These are phyloP conservation scores for Bos indicus DNA, from an alignment of 2,113 vertebrate species.

Conservation along the genomic window DNA sequence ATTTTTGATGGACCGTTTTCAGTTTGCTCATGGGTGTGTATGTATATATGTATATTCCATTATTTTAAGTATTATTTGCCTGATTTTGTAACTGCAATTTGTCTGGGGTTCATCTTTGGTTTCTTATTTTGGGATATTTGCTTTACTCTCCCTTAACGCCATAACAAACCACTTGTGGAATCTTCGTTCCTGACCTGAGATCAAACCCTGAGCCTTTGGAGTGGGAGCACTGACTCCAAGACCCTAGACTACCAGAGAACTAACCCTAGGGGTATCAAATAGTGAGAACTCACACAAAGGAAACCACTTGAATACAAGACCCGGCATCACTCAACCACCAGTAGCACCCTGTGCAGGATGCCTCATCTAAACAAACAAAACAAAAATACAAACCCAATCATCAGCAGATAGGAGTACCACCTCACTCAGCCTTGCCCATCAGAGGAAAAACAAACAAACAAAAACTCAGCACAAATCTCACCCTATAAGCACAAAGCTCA, in stretches of 20 bases:
- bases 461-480: background rate
- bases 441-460: background rate
- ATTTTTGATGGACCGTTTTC: background rate
- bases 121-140: background rate
- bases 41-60: background rate
- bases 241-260: background rate
- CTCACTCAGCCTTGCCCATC: background rate
- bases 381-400: background rate
- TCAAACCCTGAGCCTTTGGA: background rate
- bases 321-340: background rate
- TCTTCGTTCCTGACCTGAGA: background rate
- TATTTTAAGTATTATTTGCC: background rate
- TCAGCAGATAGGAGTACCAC: background rate
- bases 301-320: background rate
- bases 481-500: background rate
- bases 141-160: background rate
- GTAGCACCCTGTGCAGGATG: fast-evolving
- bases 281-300: background rate
- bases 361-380: background rate
- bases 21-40: background rate
- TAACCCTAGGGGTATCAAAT: background rate
- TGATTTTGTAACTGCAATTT: background rate
- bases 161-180: background rate
- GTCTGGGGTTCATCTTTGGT: background rate
- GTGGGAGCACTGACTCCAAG: background rate